These are phyloP conservation scores for Heliangelus exortis DNA, from an alignment of 2,797 vertebrate genomes.

Conservation along the genomic window DNA sequence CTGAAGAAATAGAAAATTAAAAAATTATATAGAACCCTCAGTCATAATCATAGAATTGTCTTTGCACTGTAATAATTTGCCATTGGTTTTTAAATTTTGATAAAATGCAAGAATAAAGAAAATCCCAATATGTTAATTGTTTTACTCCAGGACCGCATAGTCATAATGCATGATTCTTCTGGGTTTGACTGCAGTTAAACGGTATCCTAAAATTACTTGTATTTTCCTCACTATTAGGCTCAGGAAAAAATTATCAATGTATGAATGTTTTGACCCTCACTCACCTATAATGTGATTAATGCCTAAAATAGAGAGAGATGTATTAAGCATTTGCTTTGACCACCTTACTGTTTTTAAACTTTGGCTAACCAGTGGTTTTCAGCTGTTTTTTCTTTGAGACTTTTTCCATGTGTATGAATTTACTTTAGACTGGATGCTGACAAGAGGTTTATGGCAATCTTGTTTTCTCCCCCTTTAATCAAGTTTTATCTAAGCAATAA, in stretches of 20 bases:
- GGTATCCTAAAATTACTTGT: background rate
- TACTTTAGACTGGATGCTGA: constrained; percentile 30
- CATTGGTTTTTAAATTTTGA: background rate
- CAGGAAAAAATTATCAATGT: background rate
- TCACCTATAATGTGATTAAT: constrained; percentile 36
- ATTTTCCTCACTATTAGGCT: background rate
- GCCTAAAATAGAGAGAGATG: background rate
- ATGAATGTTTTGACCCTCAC: constrained; percentile 42
- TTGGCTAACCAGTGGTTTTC: background rate
- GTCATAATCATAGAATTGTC: background rate
- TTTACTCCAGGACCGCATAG: background rate
- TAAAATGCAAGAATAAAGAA: background rate
- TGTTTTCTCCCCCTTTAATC: constrained; percentile 12
- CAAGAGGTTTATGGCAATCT: constrained; percentile 64
- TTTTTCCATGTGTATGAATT: constrained; percentile 59
- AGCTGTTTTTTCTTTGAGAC: background rate
- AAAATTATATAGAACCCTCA: background rate
- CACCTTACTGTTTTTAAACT: constrained; percentile 47
- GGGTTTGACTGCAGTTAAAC: background rate
- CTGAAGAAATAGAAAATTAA: background rate
- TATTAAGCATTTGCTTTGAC: constrained; percentile 61
- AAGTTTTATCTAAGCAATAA: constrained; percentile 58
- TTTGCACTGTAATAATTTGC: background rate
- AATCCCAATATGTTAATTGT: background rate
- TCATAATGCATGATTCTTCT: background rate